Percentiles rank a stretch among this genome's conserved stretches.
Conservation (phyloP, 2,888 invertebrate species). For the Drosophila tanythrix region DNA sequence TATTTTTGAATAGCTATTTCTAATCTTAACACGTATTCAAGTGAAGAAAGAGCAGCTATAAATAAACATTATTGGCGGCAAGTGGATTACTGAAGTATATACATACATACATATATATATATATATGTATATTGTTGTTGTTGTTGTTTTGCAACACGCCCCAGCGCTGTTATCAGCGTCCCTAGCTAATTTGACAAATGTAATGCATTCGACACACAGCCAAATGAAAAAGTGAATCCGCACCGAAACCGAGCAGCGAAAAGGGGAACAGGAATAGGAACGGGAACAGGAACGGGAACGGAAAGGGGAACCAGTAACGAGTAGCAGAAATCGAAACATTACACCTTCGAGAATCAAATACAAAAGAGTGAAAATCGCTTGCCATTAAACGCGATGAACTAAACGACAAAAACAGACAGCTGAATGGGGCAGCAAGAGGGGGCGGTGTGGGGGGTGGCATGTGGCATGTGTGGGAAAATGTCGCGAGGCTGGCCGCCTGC, state of each 20-base stretch:
- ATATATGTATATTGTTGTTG: background rate
- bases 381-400: constrained; percentile 66
- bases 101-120: no score
- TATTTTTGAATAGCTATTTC: background rate
- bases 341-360: constrained; percentile 71
- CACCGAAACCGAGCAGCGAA: background rate
- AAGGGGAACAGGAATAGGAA: background rate
- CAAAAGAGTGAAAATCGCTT: constrained; percentile 73
- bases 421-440: background rate
- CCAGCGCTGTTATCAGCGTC: constrained; percentile 36
- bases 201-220: constrained; percentile 64
- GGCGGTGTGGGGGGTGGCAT: background rate
- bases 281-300: background rate
- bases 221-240: constrained; percentile 3
- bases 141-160: constrained; percentile 18
- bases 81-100: constrained; percentile 59
- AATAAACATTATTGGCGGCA: constrained; percentile 63
- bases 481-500: constrained; percentile 9
- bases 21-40: constrained; percentile 36
- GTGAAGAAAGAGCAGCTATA: constrained; percentile 30
- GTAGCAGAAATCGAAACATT: constrained; percentile 49
- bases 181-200: constrained; percentile 76
- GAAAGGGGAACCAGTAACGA: background rate
- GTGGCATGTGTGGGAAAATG: constrained; percentile 4
- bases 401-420: constrained; percentile 40